Percentiles rank a stretch among this genome's conserved stretches.
These are phyloP conservation scores for Aphidius colemani DNA, from an alignment of 2,888 invertebrate genomes.

Conservation along the genomic window DNA sequence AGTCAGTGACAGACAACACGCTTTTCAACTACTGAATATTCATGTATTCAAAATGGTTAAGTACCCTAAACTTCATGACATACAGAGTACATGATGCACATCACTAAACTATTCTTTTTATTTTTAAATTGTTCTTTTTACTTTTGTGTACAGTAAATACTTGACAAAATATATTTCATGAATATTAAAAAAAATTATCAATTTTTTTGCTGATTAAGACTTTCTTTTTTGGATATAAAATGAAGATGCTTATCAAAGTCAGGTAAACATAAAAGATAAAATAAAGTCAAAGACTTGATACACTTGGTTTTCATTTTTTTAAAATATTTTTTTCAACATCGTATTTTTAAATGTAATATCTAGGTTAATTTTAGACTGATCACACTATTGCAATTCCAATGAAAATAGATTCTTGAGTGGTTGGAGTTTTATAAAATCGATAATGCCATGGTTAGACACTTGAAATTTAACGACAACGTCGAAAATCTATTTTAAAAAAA, in stretches of 20 bases:
- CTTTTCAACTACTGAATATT: slow-evolving; percentile 9
- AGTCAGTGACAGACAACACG: slow-evolving; percentile 14
- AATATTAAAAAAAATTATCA: slow-evolving; percentile 13
- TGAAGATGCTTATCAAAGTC: too few species aligned
- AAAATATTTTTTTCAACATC: too few species aligned
- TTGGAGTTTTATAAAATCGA: background rate
- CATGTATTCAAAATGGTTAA: slow-evolving; percentile 6
- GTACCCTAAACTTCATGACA: background rate
- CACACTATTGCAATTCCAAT: slow-evolving; percentile 18
- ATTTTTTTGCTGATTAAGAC: slow-evolving; percentile 14
- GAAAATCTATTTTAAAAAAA: background rate
- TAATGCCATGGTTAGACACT: too few species aligned
- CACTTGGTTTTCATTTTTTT: too few species aligned
- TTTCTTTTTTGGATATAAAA: too few species aligned
- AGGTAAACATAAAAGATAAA: too few species aligned
- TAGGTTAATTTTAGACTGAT: background rate
- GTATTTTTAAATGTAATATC: too few species aligned
- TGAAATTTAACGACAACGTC: too few species aligned
- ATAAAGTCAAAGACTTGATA: too few species aligned
- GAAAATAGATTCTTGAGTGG: background rate
- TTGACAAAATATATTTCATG: background rate
- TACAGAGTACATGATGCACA: background rate
- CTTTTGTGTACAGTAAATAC: background rate
- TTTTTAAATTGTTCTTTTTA: background rate
- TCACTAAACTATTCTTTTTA: slow-evolving; percentile 1